Base-by-base conservation (phyloP, 2,888 invertebrate species). In the Hyposoter dolosus region DNA sequence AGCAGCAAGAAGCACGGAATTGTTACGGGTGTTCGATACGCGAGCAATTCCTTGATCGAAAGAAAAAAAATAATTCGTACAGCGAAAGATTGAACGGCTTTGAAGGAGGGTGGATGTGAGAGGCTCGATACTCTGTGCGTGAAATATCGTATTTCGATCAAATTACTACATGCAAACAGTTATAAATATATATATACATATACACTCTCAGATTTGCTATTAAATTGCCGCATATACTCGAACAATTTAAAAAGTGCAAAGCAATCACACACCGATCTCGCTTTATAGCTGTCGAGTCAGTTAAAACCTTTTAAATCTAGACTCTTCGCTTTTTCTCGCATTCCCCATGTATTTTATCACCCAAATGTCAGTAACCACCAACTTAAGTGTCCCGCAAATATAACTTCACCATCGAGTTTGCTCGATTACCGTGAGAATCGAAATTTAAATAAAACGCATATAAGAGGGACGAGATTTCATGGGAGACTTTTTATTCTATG, bases 131-230 rank as follows among this genome's bases (percentile, higher is more conserved):
- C 35, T 50, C 78, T 47, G 80, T 81, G 86, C 87, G 86, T 87
- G 87, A 87, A 87, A 87, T 84, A 87, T 86, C 86, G 83, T 66
- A 75, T 87, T 84, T 77, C 83, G 68, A 84, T 85, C 85, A 72
- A 83, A 80, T 80, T 75, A 43, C 53, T 47, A 56, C 69, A 56
- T 69, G 28, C 65, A 56, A n/a, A 40, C 40, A 40, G 12, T 56
- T 56, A 45, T 71, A 45, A 40, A 77, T 53, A 68, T 53, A 68
- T n/a, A 15, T 28, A 23, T 53, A 17, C 10, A 15, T 5, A 5
- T 23, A 65, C 47, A n/a, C 47, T 12, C 28, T 23, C 7, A 47
- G 15, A 47, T 60, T 28, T 60, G 60, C 60, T 40, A 47, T 63
- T 76, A 60, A 63, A 60, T 15, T 17, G 56, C 53, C 17, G 75